Evolutionary conservation across 2,888 invertebrate species (phyloP).

Genomic region (Nemapogon koenigi): DNA sequence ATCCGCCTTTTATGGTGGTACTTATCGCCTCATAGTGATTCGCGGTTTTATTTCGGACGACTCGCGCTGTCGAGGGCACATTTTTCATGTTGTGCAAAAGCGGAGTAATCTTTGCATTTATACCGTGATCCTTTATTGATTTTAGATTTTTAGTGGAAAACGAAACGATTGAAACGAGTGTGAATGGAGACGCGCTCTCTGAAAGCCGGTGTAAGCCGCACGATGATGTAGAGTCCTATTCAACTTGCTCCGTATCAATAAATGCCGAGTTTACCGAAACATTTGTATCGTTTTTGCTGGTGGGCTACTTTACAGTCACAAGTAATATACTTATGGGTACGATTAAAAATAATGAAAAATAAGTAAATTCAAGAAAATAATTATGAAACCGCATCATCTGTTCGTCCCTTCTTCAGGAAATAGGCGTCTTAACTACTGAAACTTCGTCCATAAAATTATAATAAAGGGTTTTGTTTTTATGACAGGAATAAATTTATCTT

Average conservation of each 20-base stretch:
- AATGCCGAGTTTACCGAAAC: constrained; percentile 33
- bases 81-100: constrained; percentile 56
- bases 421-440: constrained; percentile 40
- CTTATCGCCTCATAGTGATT: constrained; percentile 62
- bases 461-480: constrained; percentile 51
- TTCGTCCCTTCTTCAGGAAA: constrained; percentile 40
- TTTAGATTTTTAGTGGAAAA: constrained; percentile 63
- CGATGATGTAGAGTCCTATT: constrained; percentile 60
- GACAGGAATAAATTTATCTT: constrained; percentile 39
- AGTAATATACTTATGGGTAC: neutral
- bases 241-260: constrained; percentile 41
- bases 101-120: constrained; percentile 64
- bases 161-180: constrained; percentile 57
- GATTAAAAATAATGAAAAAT: constrained; percentile 3
- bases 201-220: constrained; percentile 55
- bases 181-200: constrained; percentile 58
- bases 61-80: constrained; percentile 55
- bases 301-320: neutral
- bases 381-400: constrained; percentile 36
- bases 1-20: constrained; percentile 59
- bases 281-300: constrained; percentile 8
- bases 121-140: constrained; percentile 63
- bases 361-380: constrained; percentile 10
- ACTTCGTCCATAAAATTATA: constrained; percentile 50
- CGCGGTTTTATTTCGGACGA: constrained; percentile 63